These are phyloP conservation scores for Megaceryle torquata DNA, from an alignment of 2,113 vertebrate species.

Conservation along the genomic window DNA sequence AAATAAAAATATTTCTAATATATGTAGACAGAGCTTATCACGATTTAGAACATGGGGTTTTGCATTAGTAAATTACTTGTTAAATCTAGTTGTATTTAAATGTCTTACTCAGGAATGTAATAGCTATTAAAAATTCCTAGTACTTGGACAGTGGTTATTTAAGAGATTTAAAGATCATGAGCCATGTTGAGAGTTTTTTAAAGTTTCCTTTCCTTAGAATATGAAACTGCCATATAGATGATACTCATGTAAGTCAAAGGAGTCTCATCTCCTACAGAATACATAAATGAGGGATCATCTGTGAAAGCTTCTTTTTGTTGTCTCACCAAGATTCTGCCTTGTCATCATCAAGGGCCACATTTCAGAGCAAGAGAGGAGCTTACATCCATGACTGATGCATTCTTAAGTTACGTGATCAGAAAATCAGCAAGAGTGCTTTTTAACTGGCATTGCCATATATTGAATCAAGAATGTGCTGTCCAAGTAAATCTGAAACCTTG, in stretches of 20 bases:
- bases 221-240: neutral
- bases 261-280: neutral
- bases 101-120: neutral
- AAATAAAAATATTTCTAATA: neutral
- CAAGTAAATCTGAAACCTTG: neutral
- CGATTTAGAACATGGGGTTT: neutral
- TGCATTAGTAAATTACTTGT: neutral
- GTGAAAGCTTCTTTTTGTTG: neutral
- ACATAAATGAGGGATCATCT: neutral
- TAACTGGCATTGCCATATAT: neutral
- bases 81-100: neutral
- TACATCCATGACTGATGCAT: neutral
- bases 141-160: neutral
- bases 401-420: neutral
- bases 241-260: neutral
- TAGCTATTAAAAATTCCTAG: neutral
- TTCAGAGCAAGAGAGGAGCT: neutral
- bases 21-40: neutral
- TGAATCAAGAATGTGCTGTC: neutral
- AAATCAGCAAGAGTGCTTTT: neutral
- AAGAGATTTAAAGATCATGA: slow-evolving; percentile 3
- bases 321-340: neutral
- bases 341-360: neutral
- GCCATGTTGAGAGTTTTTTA: neutral
- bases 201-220: neutral